Percentiles rank a stretch among this genome's conserved stretches.
Evolutionary conservation across 2,888 invertebrate species (phyloP).

Genomic region (Mythimna loreyi): DNA sequence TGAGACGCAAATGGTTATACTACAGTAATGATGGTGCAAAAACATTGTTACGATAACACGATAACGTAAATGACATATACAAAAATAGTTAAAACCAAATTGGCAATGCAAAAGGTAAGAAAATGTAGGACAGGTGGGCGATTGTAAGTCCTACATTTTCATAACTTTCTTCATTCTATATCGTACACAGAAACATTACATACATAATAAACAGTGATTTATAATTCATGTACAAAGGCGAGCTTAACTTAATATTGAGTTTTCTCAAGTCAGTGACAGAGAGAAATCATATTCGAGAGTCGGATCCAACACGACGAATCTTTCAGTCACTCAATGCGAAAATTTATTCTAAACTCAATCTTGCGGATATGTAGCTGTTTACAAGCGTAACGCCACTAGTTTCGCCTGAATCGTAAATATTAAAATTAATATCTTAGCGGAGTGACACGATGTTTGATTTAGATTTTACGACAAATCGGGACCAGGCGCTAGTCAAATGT

Average conservation of each 20-base stretch:
- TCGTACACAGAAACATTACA: too few relatives aligned
- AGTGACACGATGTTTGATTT: constrained; percentile 62
- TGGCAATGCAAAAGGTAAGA: not conserved
- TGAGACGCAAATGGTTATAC: constrained; percentile 17
- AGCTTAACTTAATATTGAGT: too few relatives aligned
- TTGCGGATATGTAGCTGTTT: constrained; percentile 42
- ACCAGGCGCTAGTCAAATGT: constrained; percentile 55
- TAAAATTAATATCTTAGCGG: constrained; percentile 54
- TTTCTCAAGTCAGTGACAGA: too few relatives aligned
- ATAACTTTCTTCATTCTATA: too few relatives aligned
- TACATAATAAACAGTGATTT: too few relatives aligned
- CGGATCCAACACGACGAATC: not conserved
- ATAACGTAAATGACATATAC: too few relatives aligned
- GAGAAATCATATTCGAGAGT: too few relatives aligned
- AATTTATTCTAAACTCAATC: constrained; percentile 15
- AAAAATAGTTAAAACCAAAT: too few relatives aligned
- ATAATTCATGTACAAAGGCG: too few relatives aligned
- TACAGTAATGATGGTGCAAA: constrained; percentile 5
- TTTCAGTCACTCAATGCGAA: not conserved
- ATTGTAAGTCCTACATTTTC: too few relatives aligned
- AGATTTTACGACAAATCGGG: constrained; percentile 55
- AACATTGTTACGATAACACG: constrained; percentile 28
- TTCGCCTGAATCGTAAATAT: constrained; percentile 62
- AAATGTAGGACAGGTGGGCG: too few relatives aligned
- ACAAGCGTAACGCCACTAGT: constrained; percentile 50